Evolutionary conservation across 2,113 vertebrate species (phyloP).

Genomic region (Illadopsis cleaveri): DNA sequence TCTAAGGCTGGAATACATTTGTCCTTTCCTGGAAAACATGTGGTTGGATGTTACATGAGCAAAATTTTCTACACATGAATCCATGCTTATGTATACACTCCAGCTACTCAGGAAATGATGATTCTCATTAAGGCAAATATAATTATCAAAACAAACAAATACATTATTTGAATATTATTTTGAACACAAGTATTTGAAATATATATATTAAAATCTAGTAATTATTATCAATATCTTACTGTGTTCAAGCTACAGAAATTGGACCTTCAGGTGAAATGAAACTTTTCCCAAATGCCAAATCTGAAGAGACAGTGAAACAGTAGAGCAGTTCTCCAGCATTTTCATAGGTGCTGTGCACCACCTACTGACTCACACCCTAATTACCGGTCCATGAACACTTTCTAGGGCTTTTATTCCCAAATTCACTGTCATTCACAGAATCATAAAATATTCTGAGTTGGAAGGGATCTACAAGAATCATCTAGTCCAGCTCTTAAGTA

Average conservation of each 20-base stretch:
- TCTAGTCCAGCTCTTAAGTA: not conserved
- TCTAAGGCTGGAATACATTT: not conserved
- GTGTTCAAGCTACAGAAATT: not conserved
- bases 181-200: not conserved
- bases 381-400: not conserved
- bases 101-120: not conserved
- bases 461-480: not conserved
- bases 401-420: not conserved
- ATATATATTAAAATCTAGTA: not conserved
- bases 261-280: not conserved
- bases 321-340: not conserved
- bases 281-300: not conserved
- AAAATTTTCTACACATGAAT: not conserved
- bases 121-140: not conserved
- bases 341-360: not conserved
- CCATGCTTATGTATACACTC: not conserved
- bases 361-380: not conserved
- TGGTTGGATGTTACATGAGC: not conserved
- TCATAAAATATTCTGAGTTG: not conserved
- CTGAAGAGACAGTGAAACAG: not conserved
- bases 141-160: not conserved
- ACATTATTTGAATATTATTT: not conserved
- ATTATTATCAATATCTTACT: not conserved
- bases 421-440: not conserved
- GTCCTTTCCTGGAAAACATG: not conserved